Evolutionary conservation across 2,888 invertebrate genomes (phyloP).

Genomic region (Leuctra nigra): DNA sequence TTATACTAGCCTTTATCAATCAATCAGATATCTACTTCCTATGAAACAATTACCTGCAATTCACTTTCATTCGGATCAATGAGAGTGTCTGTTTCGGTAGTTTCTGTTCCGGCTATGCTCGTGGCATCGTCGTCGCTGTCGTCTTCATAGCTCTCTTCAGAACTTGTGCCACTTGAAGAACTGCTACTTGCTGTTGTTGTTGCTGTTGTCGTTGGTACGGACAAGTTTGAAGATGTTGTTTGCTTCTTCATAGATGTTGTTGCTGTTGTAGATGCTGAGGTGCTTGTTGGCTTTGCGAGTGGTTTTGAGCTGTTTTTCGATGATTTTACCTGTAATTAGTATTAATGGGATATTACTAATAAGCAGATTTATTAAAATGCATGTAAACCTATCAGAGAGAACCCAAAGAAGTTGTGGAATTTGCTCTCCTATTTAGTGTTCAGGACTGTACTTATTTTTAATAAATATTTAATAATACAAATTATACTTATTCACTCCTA

Average conservation of each 20-base stretch:
- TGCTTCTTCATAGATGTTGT: neutral
- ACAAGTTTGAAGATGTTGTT: neutral
- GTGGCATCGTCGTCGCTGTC: conserved; percentile 44
- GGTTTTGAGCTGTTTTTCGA: conserved; percentile 12
- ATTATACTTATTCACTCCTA: no score
- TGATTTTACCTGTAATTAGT: conserved; percentile 23
- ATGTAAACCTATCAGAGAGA: no score
- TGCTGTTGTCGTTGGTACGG: neutral
- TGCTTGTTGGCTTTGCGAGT: neutral
- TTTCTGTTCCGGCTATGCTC: conserved; percentile 52
- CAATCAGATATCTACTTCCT: no score
- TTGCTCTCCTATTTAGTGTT: no score
- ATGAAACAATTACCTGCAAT: conserved; percentile 51
- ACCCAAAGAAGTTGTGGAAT: no score
- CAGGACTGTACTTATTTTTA: no score
- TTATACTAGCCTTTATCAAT: no score
- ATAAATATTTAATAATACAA: no score
- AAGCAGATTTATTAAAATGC: no score
- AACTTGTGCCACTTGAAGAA: conserved; percentile 24
- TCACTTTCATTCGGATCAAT: conserved; percentile 53
- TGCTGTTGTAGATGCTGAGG: no score
- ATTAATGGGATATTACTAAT: no score
- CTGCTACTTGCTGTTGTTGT: conserved; percentile 24
- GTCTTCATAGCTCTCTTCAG: conserved; percentile 21
- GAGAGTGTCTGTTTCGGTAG: conserved; percentile 60